Conservation (phyloP, 2,888 invertebrate species). For the Hipparchia sbordonii region DNA sequence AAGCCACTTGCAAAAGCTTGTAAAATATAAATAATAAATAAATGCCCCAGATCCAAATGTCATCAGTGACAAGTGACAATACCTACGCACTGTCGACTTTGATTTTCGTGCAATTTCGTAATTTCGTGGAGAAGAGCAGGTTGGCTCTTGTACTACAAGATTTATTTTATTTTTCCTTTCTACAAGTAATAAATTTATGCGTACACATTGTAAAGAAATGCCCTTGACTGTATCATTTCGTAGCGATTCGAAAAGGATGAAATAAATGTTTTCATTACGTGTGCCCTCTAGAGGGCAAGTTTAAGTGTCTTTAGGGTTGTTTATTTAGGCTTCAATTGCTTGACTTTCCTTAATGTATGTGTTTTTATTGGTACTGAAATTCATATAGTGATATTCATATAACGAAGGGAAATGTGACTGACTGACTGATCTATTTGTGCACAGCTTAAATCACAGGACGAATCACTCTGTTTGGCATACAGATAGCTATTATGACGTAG, state of each 20-base stretch:
- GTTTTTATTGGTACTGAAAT: neutral
- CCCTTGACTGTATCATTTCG: conserved; percentile 4
- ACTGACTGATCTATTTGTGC: too few relatives aligned
- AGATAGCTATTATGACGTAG: too few relatives aligned
- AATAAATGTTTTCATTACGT: neutral
- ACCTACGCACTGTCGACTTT: too few relatives aligned
- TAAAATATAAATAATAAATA: too few relatives aligned
- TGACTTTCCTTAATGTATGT: neutral
- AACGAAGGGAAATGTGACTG: too few relatives aligned
- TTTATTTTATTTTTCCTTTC: conserved; percentile 10
- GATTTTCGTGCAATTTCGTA: too few relatives aligned
- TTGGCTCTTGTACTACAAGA: neutral
- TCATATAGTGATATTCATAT: neutral
- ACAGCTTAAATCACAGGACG: too few relatives aligned
- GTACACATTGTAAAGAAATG: neutral
- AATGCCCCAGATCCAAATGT: too few relatives aligned
- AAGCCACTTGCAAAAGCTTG: too few relatives aligned
- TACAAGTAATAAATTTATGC: neutral
- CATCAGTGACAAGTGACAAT: too few relatives aligned
- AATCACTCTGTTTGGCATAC: too few relatives aligned
- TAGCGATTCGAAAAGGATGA: conserved; percentile 8
- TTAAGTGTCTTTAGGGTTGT: neutral
- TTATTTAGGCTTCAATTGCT: neutral
- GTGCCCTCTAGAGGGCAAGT: conserved; percentile 12
- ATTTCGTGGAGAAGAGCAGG: neutral